Conservation (phyloP, 2,888 invertebrate species). For the Noctuana brunneofusca region DNA sequence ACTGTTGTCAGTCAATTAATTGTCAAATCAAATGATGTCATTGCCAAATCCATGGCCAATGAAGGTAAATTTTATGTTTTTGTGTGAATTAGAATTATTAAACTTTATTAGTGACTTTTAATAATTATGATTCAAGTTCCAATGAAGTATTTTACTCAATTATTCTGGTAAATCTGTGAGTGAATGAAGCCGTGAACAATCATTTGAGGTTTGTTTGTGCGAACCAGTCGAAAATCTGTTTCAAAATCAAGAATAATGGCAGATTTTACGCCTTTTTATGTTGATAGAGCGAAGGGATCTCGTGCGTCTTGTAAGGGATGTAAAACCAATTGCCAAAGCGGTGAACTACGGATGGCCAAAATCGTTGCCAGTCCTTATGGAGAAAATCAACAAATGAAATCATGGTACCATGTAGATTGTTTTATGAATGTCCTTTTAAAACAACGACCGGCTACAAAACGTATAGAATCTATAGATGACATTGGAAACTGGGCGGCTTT, state of each 20-base stretch:
- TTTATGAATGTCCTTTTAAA: conserved; percentile 90
- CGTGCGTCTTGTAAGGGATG: conserved; percentile 94
- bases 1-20: no score
- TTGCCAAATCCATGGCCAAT: no score
- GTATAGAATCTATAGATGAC: conserved; percentile 90
- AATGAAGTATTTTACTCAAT: no score
- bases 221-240: neutral
- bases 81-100: no score
- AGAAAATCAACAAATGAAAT: conserved; percentile 89
- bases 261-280: conserved; percentile 80
- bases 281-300: conserved; percentile 91
- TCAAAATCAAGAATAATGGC: conserved; percentile 44
- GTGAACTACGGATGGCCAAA: conserved; percentile 89
- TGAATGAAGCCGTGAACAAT: no score
- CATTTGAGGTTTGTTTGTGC: neutral
- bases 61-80: no score
- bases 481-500: conserved; percentile 89
- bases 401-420: conserved; percentile 92
- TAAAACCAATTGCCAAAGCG: conserved; percentile 89
- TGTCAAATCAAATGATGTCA: no score
- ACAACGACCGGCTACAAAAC: conserved; percentile 91
- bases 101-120: no score
- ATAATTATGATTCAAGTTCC: no score
- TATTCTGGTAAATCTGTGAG: no score
- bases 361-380: conserved; percentile 90